A percentile compares a stretch with the other conserved stretches of the same genome.
These are phyloP conservation scores for Pangasius krempfi DNA, from an alignment of 2,797 vertebrate genomes.

Conservation along the genomic window DNA sequence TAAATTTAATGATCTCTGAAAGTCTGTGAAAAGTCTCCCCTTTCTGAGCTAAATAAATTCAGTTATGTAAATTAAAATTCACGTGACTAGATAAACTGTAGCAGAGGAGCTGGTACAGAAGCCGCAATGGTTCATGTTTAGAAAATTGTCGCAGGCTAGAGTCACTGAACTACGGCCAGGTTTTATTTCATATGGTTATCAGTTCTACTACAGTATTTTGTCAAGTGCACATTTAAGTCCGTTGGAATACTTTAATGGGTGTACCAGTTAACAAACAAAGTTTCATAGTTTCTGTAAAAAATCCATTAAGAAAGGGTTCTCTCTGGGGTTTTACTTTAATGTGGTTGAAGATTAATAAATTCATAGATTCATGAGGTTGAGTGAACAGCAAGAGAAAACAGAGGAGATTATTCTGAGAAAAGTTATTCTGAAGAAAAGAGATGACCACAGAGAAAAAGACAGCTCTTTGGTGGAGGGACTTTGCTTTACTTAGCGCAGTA, in stretches of 20 bases:
- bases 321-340: constrained; percentile 7
- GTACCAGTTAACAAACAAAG: background rate
- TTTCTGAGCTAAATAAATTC: background rate
- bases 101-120: background rate
- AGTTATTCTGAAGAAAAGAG: constrained; percentile 13
- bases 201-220: background rate
- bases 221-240: background rate
- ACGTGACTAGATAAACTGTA: background rate
- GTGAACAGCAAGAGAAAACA: constrained; percentile 16
- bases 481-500: constrained; percentile 35
- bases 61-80: background rate
- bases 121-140: background rate
- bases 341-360: constrained; percentile 12
- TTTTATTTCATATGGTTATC: background rate
- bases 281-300: background rate
- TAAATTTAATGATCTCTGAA: background rate
- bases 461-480: constrained; percentile 16
- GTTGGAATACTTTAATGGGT: background rate
- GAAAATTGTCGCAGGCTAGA: background rate
- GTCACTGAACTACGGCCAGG: background rate
- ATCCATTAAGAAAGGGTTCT: background rate
- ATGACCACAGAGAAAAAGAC: constrained; percentile 26
- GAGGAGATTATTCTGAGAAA: constrained; percentile 16
- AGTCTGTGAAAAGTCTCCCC: background rate
- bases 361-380: constrained; percentile 10